Percentiles rank a stretch among this genome's conserved stretches.
Evolutionary conservation across 37 sponge, comb jelly and placozoan genomes (phyloP).

Genomic region (Petrosia ficiformis): DNA sequence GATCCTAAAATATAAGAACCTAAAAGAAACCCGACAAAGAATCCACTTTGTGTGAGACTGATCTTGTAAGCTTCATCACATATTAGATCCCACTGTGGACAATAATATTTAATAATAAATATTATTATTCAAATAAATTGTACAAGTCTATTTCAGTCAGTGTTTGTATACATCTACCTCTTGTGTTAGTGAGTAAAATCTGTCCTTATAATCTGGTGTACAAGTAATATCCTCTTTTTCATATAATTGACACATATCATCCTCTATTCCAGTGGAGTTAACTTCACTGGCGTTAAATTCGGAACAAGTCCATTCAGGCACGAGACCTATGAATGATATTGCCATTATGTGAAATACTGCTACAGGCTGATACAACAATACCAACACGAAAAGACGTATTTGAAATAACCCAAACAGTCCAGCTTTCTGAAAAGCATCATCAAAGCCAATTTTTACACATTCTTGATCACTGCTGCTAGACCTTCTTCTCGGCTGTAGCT

Average conservation of each 20-base stretch:
- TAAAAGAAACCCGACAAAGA: slow-evolving; percentile 42
- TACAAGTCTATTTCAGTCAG: too few species aligned
- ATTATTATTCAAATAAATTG: too few species aligned
- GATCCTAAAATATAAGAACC: slow-evolving; percentile 49
- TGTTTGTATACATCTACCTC: too few species aligned
- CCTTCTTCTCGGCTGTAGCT: too few species aligned
- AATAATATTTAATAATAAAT: too few species aligned
- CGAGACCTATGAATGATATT: slow-evolving; percentile 14
- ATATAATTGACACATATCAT: background rate
- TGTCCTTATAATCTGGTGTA: background rate
- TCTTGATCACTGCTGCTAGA: too few species aligned
- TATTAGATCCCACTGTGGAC: slow-evolving; percentile 49
- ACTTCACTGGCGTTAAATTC: too few species aligned
- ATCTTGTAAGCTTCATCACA: slow-evolving; percentile 32
- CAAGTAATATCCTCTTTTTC: background rate
- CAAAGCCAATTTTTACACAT: too few species aligned
- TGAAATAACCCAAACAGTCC: slow-evolving; percentile 54
- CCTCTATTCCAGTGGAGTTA: background rate
- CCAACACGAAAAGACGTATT: slow-evolving; percentile 18
- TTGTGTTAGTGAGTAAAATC: background rate
- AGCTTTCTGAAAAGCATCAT: too few species aligned
- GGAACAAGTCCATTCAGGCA: slow-evolving; percentile 46
- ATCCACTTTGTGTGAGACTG: slow-evolving; percentile 41
- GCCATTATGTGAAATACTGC: slow-evolving; percentile 11
- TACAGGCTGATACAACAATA: background rate